Base-by-base conservation (phyloP, 1,140 invertebrate genomes). In the Notospermus geniculatus region DNA sequence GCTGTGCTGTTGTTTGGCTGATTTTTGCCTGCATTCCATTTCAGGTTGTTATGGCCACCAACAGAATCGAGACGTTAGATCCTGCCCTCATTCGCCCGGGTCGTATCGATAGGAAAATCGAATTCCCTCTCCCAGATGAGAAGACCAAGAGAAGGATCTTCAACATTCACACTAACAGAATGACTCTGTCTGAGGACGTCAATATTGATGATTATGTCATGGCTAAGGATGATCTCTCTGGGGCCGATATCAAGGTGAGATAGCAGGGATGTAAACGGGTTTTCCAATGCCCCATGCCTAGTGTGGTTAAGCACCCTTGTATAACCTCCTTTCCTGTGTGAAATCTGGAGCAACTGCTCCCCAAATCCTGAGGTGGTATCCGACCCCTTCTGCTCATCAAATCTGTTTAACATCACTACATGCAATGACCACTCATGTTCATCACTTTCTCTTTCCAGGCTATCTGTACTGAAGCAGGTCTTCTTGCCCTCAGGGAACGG, bases 201-300 rank as follows among this genome's bases (percentile, higher is more conserved):
- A 96, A 98, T 78, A 85, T 99, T 4, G 93, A 95, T 64, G 97
- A 99, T 79, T 87, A 98, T 28, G 97, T 99, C 58, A 96, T 97
- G 91, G 91, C 97, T 2, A 99, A 99, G 79, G 97, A 99, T 86
- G 97, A 99, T 85, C 86, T 99, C 0, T 98, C 95, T 54, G 97
- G 97, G 25, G 97, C 97, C 70, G 88, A 90, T 78, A 89, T 90
- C 55, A 90, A 89, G 80, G 86, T 87, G 73, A 25, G 58, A 55
- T 32, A 29, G 41, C n/a, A n/a, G n/a, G n/a, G n/a, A n/a, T n/a
- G n/a, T n/a, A n/a, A n/a, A n/a, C n/a, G n/a, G n/a, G n/a, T n/a
- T n/a, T n/a, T n/a, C n/a, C n/a, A n/a, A n/a, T n/a, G n/a, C n/a
- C n/a, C n/a, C n/a, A n/a, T n/a, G n/a, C n/a, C n/a, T n/a, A n/a